These are phyloP conservation scores for Albula glossodonta DNA, from an alignment of 2,113 vertebrate species.

Conservation along the genomic window DNA sequence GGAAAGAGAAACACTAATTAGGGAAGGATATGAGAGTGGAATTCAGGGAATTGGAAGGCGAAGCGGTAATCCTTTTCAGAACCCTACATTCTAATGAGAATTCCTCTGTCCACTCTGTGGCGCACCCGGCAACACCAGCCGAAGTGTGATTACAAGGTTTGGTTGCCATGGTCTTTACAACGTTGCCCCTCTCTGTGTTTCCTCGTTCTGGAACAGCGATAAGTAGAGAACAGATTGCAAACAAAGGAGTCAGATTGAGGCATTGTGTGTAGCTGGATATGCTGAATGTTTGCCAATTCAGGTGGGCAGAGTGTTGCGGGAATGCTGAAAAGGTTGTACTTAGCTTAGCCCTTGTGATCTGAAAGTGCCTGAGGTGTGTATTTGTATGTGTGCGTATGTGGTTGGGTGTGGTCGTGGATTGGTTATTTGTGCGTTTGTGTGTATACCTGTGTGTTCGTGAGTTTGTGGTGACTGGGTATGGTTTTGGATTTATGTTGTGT, in stretches of 20 bases:
- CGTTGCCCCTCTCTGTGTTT: background rate
- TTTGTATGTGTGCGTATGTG: background rate
- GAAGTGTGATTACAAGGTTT: background rate
- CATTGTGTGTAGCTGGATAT: background rate
- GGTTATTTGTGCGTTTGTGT: background rate
- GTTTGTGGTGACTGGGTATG: too few relatives aligned
- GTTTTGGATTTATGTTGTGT: background rate
- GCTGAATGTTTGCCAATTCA: background rate
- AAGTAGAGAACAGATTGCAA: background rate
- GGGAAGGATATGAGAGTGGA: background rate
- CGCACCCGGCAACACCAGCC: background rate
- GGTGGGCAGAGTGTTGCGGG: background rate
- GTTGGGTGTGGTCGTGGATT: too few relatives aligned
- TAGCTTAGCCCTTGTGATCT: background rate
- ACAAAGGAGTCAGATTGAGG: background rate
- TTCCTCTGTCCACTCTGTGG: background rate
- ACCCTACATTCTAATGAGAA: background rate
- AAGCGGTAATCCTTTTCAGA: background rate
- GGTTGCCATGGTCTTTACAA: background rate
- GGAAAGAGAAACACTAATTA: background rate
- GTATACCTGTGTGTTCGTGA: too few relatives aligned
- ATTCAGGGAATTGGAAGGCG: background rate
- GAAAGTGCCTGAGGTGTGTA: background rate
- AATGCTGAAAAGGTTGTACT: background rate
- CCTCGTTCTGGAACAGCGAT: background rate